These are phyloP conservation scores for Trochalopteron elliotii DNA, from an alignment of 2,113 vertebrate species.

Conservation along the genomic window DNA sequence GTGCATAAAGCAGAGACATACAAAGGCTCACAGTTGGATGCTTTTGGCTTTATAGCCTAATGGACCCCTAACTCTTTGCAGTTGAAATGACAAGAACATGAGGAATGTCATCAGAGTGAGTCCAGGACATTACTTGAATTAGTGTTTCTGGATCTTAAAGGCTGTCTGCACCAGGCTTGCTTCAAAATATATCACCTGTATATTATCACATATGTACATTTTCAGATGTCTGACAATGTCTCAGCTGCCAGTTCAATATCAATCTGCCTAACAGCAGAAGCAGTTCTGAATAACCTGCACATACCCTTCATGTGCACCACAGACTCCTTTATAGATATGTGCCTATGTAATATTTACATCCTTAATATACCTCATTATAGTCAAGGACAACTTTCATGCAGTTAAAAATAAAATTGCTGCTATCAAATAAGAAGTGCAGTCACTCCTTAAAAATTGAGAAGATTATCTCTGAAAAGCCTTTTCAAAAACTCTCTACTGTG, in stretches of 20 bases:
- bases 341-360: constrained; percentile 15
- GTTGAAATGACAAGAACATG: background rate
- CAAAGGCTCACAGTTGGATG: background rate
- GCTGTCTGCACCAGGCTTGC: background rate
- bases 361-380: background rate
- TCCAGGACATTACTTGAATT: background rate
- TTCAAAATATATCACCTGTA: background rate
- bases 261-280: background rate
- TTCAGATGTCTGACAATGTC: background rate
- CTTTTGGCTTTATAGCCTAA: background rate
- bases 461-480: constrained; percentile 64
- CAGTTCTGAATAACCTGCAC: background rate
- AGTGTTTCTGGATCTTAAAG: background rate
- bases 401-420: constrained; percentile 47
- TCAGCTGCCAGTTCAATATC: background rate
- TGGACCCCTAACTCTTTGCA: background rate
- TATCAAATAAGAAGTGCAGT: constrained; percentile 37
- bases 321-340: background rate
- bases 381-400: background rate
- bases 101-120: background rate
- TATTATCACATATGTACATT: background rate
- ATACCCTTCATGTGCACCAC: background rate
- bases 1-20: background rate
- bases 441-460: constrained; percentile 54
- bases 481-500: constrained; percentile 55